These are phyloP conservation scores for Dascyllus trimaculatus DNA, from an alignment of 2,113 vertebrate genomes.

Conservation along the genomic window DNA sequence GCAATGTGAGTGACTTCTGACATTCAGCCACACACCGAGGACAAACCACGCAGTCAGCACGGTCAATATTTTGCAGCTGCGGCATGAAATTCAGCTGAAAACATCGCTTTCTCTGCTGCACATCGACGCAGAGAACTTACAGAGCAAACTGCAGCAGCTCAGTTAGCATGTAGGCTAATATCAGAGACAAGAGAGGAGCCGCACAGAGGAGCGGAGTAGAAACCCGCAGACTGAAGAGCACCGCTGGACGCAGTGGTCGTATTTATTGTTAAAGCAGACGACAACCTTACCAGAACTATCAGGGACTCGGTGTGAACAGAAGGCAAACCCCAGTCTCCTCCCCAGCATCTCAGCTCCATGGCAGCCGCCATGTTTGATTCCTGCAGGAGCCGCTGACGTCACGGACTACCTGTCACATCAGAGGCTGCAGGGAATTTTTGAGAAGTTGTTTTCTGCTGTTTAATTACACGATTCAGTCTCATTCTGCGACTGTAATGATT, in stretches of 20 bases:
- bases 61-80: background rate
- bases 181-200: background rate
- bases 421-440: background rate
- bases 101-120: background rate
- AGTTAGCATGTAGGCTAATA: conserved; percentile 74
- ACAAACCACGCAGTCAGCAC: background rate
- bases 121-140: conserved; percentile 1
- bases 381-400: conserved; percentile 64
- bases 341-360: conserved; percentile 96
- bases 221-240: background rate
- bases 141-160: background rate
- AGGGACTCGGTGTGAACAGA: conserved; percentile 93
- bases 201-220: background rate
- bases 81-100: background rate
- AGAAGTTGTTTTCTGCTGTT: background rate
- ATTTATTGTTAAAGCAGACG: background rate
- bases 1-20: conserved; percentile 15
- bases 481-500: too few relatives aligned
- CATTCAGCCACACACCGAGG: background rate
- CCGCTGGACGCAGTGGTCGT: background rate
- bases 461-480: too few relatives aligned
- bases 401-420: conserved; percentile 9
- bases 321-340: conserved; percentile 93
- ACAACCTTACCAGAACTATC: conserved; percentile 90
- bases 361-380: conserved; percentile 90